These are phyloP conservation scores for Porites cylindrica DNA, from an alignment of 92 coral and sea anemone species.

Conservation along the genomic window DNA sequence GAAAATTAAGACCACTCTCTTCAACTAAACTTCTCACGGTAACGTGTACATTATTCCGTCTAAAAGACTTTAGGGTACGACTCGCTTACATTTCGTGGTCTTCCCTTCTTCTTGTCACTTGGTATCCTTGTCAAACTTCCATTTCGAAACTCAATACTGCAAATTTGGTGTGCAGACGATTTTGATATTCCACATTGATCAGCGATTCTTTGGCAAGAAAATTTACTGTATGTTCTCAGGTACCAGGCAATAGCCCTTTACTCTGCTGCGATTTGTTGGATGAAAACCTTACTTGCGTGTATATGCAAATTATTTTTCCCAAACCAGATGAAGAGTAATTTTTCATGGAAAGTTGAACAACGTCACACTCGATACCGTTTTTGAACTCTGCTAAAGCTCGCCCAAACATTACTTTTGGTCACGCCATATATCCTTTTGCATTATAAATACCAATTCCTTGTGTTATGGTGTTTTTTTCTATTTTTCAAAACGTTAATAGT, in stretches of 20 bases:
- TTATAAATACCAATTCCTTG: constrained; percentile 18
- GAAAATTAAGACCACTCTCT: constrained; percentile 10
- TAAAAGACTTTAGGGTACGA: neutral
- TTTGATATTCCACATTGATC: constrained; percentile 9
- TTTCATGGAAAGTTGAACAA: constrained; percentile 9
- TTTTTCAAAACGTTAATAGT: neutral
- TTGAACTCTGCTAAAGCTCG: neutral
- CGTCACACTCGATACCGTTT: constrained; percentile 14
- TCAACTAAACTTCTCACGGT: neutral
- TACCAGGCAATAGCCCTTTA: constrained; percentile 12
- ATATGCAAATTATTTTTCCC: constrained; percentile 3
- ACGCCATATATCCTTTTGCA: constrained; percentile 28
- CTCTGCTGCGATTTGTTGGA: constrained; percentile 21
- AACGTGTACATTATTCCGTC: too few relatives aligned
- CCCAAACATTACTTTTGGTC: constrained; percentile 18
- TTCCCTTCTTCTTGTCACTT: constrained; percentile 21
- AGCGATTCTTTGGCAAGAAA: constrained; percentile 1
- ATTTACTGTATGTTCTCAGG: constrained; percentile 11
- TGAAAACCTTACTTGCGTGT: neutral
- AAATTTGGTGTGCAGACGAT: constrained; percentile 17
- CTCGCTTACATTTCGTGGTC: constrained; percentile 20
- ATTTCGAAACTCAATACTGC: neutral
- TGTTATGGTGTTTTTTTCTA: too few relatives aligned
- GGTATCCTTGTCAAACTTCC: constrained; percentile 6
- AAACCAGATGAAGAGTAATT: constrained; percentile 13